Percentiles rank a stretch among this genome's conserved stretches.
Conservation (phyloP, 2,113 vertebrate species). For the Aramus guarauna region DNA sequence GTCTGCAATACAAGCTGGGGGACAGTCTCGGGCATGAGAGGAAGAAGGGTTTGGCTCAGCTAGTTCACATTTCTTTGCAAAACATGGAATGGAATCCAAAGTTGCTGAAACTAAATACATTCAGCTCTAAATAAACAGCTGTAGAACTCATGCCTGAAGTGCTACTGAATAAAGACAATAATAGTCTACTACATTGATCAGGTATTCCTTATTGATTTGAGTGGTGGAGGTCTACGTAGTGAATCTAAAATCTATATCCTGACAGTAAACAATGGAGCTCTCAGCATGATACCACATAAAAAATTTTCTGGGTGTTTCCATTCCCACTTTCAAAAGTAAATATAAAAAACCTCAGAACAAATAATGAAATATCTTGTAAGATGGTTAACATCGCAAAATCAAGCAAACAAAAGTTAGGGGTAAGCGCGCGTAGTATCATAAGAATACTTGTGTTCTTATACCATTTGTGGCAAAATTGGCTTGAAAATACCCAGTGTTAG, state of each 20-base stretch:
- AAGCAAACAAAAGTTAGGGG: background rate
- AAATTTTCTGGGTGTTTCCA: background rate
- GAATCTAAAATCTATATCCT: background rate
- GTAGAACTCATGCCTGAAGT: background rate
- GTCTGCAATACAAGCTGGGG: background rate
- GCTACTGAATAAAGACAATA: background rate
- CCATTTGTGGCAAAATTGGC: background rate
- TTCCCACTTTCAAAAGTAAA: background rate
- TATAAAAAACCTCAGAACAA: background rate
- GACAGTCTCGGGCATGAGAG: background rate
- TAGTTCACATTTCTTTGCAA: background rate
- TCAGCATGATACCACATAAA: background rate
- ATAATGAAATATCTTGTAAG: background rate
- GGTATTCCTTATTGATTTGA: background rate
- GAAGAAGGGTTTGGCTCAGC: background rate
- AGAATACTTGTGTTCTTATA: background rate
- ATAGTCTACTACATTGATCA: background rate
- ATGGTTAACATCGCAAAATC: background rate
- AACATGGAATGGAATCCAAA: background rate
- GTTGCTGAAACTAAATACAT: background rate
- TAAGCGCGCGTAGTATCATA: background rate
- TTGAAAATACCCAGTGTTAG: background rate
- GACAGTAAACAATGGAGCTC: background rate
- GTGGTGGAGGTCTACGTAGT: background rate
- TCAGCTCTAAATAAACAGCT: background rate